A percentile compares a stretch with the other conserved stretches of the same genome.
Conservation (phyloP, 1,140 invertebrate species). For the Atta colombica region DNA sequence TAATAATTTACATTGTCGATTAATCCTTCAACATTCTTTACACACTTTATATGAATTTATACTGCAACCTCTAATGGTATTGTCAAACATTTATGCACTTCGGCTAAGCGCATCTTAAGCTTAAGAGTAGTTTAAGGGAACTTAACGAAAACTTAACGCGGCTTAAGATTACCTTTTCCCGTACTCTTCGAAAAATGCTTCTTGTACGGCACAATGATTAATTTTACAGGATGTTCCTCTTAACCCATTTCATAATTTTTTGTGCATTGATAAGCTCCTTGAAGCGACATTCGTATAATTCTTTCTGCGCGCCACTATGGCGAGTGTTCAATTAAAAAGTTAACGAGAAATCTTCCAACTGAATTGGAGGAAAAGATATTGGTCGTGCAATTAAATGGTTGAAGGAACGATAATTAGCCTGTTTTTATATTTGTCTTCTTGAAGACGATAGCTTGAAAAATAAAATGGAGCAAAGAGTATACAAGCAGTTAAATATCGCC, state of each 20-base stretch:
- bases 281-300: slow-evolving; percentile 46
- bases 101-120: slow-evolving; percentile 80
- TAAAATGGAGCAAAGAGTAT: slow-evolving; percentile 5
- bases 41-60: slow-evolving; percentile 72
- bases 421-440: slow-evolving; percentile 29
- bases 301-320: slow-evolving; percentile 19
- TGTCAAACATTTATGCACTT: slow-evolving; percentile 82
- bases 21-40: slow-evolving; percentile 73
- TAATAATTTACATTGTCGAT: slow-evolving; percentile 70
- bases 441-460: slow-evolving; percentile 14
- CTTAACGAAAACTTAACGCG: slow-evolving; percentile 61
- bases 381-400: slow-evolving; percentile 41
- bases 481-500: not conserved
- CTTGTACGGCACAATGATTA: slow-evolving; percentile 49
- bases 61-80: slow-evolving; percentile 81
- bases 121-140: slow-evolving; percentile 75
- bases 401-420: slow-evolving; percentile 34
- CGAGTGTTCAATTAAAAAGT: slow-evolving; percentile 44
- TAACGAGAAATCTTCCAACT: slow-evolving; percentile 33
- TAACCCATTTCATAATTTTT: slow-evolving; percentile 48
- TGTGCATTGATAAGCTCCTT: slow-evolving; percentile 52
- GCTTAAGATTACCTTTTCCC: slow-evolving; percentile 60
- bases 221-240: slow-evolving; percentile 39
- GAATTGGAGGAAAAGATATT: slow-evolving; percentile 35
- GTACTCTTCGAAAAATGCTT: slow-evolving; percentile 34